Evolutionary conservation across 2,888 invertebrate species (phyloP), one percentile per base, ranked within the genome.

Genomic region (Microctonus brassicae): DNA sequence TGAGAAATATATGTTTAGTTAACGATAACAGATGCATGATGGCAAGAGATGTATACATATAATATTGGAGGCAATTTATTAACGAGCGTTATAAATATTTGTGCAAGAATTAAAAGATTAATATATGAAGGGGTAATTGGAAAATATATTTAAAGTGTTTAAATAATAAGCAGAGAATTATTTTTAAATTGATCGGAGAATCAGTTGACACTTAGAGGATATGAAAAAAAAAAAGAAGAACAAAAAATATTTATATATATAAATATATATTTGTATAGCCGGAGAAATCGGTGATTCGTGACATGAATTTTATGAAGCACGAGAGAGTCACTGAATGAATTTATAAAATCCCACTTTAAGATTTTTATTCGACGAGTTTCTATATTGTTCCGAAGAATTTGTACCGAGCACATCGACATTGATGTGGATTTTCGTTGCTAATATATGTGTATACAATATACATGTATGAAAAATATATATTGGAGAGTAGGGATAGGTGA

Each of bases 151-250:
- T 36, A 24, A 39, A n/a, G 36, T 34, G 36, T 20, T 61, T 36
- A 36, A n/a, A 61, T 61, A 63, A 42, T 61, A 63, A 42, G 39
- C 17, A 63, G 47, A 63, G 24, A 63, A n/a, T n/a, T n/a, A n/a
- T n/a, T 29, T 63, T 36, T 4, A 10, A n/a, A n/a, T 24, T 63
- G 62, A 63, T 63, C 26, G 39, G 13, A 20, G 26, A 53, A 33
- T 52, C 60, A 60, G 55, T 64, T 26, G 26, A 26, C 34, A n/a
- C n/a, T n/a, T n/a, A n/a, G n/a, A n/a, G n/a, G n/a, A n/a, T n/a
- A n/a, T n/a, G n/a, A 34, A 34, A 13, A 13, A n/a, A n/a, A 42
- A 42, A 42, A 13, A 42, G 3, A 42, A 29, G 29, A 29, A 29
- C 3, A 29, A 29, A 29, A 29, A n/a, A n/a, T n/a, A n/a, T n/a